Percentiles rank a stretch among this genome's conserved stretches.
phyloP scores from a whole-genome alignment of 37 sponge, comb jelly and placozoan genomes.

The Ephydatia muelleri region DNA sequence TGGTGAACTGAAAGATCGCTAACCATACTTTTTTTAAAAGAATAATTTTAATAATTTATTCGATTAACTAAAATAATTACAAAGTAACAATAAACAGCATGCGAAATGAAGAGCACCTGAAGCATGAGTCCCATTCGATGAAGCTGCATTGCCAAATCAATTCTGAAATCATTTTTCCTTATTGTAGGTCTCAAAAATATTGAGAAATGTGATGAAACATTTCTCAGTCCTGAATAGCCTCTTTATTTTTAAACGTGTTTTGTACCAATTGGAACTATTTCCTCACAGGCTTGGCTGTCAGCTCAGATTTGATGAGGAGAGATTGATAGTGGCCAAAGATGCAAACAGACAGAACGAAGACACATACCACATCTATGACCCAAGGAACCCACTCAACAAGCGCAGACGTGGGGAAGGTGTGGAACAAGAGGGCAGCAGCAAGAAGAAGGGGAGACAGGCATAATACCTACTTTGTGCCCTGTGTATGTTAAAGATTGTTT shows the following conservation, averaged over 20 bases:
- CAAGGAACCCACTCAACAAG: conserved; percentile 94
- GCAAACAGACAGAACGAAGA: conserved; percentile 80
- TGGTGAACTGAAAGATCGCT: too few species aligned
- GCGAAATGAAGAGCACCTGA: too few species aligned
- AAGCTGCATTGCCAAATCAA: too few species aligned
- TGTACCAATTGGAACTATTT: not conserved
- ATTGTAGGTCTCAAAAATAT: too few species aligned
- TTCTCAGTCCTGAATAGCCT: too few species aligned
- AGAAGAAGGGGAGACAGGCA: not conserved
- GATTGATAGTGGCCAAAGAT: conserved; percentile 80
- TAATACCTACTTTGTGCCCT: not conserved
- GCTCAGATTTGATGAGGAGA: conserved; percentile 44
- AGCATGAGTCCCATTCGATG: too few species aligned
- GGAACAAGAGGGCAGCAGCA: conserved; percentile 7
- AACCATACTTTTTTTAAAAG: too few species aligned
- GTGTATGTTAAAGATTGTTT: not conserved
- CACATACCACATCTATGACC: conserved; percentile 96
- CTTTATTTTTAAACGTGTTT: not conserved
- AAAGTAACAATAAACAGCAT: too few species aligned
- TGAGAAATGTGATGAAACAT: too few species aligned
- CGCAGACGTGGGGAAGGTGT: conserved; percentile 69
- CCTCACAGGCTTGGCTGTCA: conserved; percentile 64
- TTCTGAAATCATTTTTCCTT: too few species aligned
- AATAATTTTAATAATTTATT: too few species aligned
- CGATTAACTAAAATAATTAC: too few species aligned